These are phyloP conservation scores for Eudyptes chrysolophus DNA, from an alignment of 2,113 vertebrate species.

Conservation along the genomic window DNA sequence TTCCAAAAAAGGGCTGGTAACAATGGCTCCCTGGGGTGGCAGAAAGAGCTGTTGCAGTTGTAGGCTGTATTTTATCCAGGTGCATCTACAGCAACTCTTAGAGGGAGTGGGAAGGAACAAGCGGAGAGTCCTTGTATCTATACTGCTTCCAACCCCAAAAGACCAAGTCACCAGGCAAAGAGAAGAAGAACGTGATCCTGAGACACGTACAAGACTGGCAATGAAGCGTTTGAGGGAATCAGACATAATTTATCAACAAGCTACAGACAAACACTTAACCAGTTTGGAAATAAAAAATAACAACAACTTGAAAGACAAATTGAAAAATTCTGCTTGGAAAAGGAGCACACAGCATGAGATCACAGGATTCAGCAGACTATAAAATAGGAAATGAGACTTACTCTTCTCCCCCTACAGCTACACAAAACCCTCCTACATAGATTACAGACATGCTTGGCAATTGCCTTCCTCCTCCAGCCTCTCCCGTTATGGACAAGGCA, in stretches of 20 bases:
- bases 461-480: conserved; percentile 35
- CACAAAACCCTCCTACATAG: conserved; percentile 48
- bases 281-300: conserved; percentile 56
- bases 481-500: not conserved
- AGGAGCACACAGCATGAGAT: conserved; percentile 46
- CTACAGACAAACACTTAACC: conserved; percentile 37
- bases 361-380: conserved; percentile 63
- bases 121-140: not conserved
- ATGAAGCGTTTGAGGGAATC: not conserved
- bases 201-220: not conserved
- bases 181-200: not conserved
- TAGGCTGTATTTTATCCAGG: not conserved
- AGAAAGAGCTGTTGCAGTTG: not conserved
- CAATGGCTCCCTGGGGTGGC: not conserved
- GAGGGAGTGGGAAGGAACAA: not conserved
- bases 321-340: conserved; percentile 56
- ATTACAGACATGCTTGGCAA: conserved; percentile 30
- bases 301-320: conserved; percentile 45
- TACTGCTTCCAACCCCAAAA: not conserved
- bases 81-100: not conserved
- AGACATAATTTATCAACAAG: conserved; percentile 6
- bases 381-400: conserved; percentile 63
- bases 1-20: not conserved
- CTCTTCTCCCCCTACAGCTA: conserved; percentile 46
- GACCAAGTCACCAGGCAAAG: not conserved